Evolutionary conservation across 2,797 vertebrate genomes (phyloP), one percentile per base, ranked within the genome.

Genomic region (Enteromius paludinosus): DNA sequence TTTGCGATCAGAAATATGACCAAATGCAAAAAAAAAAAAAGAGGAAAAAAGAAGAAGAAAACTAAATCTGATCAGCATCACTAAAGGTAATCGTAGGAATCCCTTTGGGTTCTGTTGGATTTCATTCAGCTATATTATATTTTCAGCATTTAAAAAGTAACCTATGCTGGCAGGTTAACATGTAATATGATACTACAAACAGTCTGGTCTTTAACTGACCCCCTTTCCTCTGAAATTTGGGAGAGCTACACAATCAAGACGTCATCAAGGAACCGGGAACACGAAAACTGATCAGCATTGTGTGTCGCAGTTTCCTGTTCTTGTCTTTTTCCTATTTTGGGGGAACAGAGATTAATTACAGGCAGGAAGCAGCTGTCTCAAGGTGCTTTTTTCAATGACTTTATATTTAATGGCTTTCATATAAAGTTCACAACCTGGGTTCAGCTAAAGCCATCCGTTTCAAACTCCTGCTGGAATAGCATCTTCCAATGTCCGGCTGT

Each of bases 321-420:
- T 38, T 68, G 56, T 25, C 70, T 49, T 62, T 45, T 45, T 84
- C 79, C 64, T 82, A 76, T 79, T 79, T 75, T 56, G 70, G 17
- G 68, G 52, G 38, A 52, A 56, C 33, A 33, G n/a, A 69, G 59
- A 38, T 62, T 78, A 18, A 70, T 81, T 84, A 74, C 35, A 52
- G 18, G 25, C 38, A 84, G 64, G 79, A 82, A 82, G 52, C 79
- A 76, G 79, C 54, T 56, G 64, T 43, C 28, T 49, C 20, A 73
- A 72, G 35, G 73, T 73, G 35, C 47, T n/a, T 69, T 77, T 73
- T 33, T 74, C 79, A 82, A 41, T 61, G 65, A 52, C 41, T 66
- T 61, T 61, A 49, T 49, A 76, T 33, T 62, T 14, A 43, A 62
- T 33, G 10, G n/a, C 5, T 47, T 72, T 33, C 25, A 15, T 47